phyloP scores from a whole-genome alignment of 2,888 invertebrate genomes.

The Lasioglossum pauxillum region DNA sequence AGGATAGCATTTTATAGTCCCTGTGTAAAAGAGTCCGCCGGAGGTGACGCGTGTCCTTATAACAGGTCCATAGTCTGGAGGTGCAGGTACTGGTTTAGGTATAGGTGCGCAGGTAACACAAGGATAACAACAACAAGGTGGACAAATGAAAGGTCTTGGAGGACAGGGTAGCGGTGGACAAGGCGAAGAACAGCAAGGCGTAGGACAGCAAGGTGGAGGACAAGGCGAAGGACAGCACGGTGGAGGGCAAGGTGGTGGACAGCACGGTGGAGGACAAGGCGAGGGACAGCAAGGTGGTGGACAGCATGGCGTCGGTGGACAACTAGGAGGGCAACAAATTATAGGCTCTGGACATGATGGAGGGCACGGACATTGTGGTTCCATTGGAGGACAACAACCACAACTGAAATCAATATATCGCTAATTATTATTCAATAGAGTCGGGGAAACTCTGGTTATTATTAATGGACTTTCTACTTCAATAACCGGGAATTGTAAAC shows the following conservation, averaged over 20 bases:
- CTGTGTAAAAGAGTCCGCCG: constrained; percentile 70
- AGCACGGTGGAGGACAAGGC: constrained; percentile 10
- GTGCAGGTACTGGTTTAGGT: constrained; percentile 68
- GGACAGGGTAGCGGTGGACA: constrained; percentile 24
- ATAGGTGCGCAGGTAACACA: constrained; percentile 60
- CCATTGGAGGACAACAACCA: constrained; percentile 60
- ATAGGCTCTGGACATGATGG: constrained; percentile 12
- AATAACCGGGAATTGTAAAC: neutral
- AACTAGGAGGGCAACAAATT: constrained; percentile 16
- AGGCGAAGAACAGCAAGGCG: constrained; percentile 46
- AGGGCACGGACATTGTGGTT: constrained; percentile 62
- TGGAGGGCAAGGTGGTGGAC: constrained; percentile 14
- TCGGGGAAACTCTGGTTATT: neutral
- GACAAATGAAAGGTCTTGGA: constrained; percentile 46
- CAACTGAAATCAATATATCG: constrained; percentile 50
- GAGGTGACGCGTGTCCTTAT: constrained; percentile 56
- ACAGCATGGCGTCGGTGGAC: neutral
- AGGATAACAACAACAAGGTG: constrained; percentile 59
- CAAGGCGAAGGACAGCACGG: constrained; percentile 46
- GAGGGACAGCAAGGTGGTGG: neutral
- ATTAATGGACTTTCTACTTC: neutral
- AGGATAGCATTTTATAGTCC: constrained; percentile 51
- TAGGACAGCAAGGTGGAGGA: neutral
- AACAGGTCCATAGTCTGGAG: constrained; percentile 57
- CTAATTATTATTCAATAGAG: neutral